These are phyloP conservation scores for Cyphomyrmex costatus DNA, from an alignment of 1,140 invertebrate genomes.

Conservation along the genomic window DNA sequence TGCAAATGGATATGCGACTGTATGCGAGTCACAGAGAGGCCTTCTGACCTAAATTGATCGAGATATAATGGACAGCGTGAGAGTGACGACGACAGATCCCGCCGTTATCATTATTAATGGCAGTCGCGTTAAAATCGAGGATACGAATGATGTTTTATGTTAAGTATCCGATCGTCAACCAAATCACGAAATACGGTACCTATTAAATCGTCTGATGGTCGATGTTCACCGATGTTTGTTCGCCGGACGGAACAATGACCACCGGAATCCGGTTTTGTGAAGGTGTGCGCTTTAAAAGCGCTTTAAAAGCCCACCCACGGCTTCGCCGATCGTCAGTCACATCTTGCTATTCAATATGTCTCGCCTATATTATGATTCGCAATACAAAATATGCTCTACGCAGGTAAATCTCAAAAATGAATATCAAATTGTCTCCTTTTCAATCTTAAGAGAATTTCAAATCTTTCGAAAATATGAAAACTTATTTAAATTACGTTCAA, in stretches of 20 bases:
- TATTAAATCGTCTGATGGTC: constrained; percentile 73
- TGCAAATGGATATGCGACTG: constrained; percentile 27
- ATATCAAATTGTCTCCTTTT: neutral
- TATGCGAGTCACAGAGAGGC: constrained; percentile 43
- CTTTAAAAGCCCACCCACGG: constrained; percentile 40
- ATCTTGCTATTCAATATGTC: constrained; percentile 27
- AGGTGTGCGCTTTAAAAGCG: constrained; percentile 61
- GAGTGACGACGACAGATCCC: constrained; percentile 21
- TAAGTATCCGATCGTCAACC: constrained; percentile 77
- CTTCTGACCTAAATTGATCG: constrained; percentile 60
- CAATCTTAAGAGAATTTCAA: neutral
- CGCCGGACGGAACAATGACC: constrained; percentile 30
- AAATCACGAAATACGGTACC: constrained; percentile 74
- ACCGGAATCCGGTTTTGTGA: constrained; percentile 17
- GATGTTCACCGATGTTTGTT: constrained; percentile 54
- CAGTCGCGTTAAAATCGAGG: constrained; percentile 67
- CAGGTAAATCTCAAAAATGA: constrained; percentile 27
- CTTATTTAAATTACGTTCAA: neutral
- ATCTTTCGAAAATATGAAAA: neutral
- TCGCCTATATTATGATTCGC: constrained; percentile 5
- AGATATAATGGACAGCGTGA: constrained; percentile 57
- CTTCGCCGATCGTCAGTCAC: constrained; percentile 24
- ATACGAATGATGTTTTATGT: constrained; percentile 79
- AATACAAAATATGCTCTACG: neutral
- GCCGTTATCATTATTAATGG: constrained; percentile 69